Conservation (phyloP, 2,888 invertebrate genomes). For the Noctua pronuba region DNA sequence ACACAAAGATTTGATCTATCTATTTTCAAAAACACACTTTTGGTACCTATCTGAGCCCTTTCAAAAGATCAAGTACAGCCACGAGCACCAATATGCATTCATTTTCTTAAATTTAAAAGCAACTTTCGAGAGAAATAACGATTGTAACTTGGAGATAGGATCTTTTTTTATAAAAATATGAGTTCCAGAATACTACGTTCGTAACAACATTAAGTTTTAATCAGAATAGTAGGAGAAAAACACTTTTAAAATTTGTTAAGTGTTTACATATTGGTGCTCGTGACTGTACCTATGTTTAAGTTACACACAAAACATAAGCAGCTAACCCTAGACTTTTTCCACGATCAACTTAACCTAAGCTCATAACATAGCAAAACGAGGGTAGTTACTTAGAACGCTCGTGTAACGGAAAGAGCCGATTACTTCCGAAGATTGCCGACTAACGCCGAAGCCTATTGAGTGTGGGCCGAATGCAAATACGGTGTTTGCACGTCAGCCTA, state of each 20-base stretch:
- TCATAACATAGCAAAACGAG: constrained; percentile 47
- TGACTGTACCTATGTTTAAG: background rate
- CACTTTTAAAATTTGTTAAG: too few relatives aligned
- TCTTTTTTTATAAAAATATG: too few relatives aligned
- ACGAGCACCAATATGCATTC: too few relatives aligned
- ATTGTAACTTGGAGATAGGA: too few relatives aligned
- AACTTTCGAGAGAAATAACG: too few relatives aligned
- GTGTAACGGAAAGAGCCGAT: constrained; percentile 66
- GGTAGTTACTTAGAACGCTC: constrained; percentile 57
- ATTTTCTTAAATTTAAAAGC: too few relatives aligned
- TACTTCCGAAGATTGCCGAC: constrained; percentile 49
- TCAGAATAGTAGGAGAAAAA: too few relatives aligned
- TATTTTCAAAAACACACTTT: background rate
- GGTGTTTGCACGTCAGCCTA: constrained; percentile 68
- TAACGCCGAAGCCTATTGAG: constrained; percentile 54
- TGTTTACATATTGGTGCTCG: too few relatives aligned
- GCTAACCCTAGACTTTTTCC: background rate
- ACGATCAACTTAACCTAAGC: constrained; percentile 9
- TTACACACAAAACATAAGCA: background rate
- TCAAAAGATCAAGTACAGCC: background rate
- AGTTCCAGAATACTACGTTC: too few relatives aligned
- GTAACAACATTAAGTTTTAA: too few relatives aligned
- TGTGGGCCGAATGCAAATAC: constrained; percentile 66
- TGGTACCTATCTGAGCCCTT: background rate
- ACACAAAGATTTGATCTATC: background rate